Conservation (phyloP, 2,888 invertebrate genomes). For the Xestia xanthographa region DNA sequence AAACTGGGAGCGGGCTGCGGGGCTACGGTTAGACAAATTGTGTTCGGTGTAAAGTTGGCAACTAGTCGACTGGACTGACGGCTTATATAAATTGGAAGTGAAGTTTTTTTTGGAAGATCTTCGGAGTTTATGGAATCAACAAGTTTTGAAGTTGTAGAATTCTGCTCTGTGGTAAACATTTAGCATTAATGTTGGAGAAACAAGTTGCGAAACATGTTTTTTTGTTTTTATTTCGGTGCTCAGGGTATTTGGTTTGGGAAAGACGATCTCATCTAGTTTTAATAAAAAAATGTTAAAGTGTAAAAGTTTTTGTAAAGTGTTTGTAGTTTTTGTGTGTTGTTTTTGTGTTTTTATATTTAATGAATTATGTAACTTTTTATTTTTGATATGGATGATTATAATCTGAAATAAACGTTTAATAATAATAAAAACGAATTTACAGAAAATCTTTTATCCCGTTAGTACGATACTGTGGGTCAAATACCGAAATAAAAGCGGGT, state of each 20-base stretch:
- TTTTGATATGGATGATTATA: no score
- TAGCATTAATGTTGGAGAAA: neutral
- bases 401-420: no score
- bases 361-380: no score
- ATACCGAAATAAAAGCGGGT: no score
- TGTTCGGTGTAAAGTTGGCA: constrained; percentile 50
- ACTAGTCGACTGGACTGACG: constrained; percentile 30
- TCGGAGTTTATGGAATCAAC: constrained; percentile 32
- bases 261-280: neutral
- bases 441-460: no score
- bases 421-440: no score
- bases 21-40: constrained; percentile 52
- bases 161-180: neutral
- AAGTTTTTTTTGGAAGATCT: constrained; percentile 26
- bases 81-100: constrained; percentile 32
- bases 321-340: no score
- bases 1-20: constrained; percentile 24
- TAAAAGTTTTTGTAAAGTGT: neutral
- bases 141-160: constrained; percentile 29
- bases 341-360: no score
- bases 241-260: neutral
- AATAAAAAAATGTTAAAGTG: neutral
- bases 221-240: neutral
- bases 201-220: neutral
- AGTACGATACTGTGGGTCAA: no score